Evolutionary conservation across 2,888 invertebrate genomes (phyloP).

Genomic region (Pardosa pseudoannulata): DNA sequence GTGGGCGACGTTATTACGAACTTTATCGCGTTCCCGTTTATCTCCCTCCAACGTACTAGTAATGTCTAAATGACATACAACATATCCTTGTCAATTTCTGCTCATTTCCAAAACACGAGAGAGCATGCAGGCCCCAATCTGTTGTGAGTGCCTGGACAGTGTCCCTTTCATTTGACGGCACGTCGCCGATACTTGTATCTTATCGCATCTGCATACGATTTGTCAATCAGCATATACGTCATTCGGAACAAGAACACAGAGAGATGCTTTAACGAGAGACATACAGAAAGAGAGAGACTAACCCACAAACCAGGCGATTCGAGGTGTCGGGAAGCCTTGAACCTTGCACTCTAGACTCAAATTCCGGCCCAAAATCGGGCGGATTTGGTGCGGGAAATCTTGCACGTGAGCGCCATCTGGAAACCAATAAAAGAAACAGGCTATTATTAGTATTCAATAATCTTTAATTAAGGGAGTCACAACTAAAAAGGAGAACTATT

Average conservation of each 20-base stretch:
- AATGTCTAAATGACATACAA: too few relatives aligned
- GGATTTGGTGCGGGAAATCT: constrained; percentile 81
- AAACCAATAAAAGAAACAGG: constrained; percentile 30
- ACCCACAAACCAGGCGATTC: constrained; percentile 84
- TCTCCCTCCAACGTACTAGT: too few relatives aligned
- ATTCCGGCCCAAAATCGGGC: constrained; percentile 90
- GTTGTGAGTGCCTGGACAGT: background rate
- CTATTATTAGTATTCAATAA: too few relatives aligned
- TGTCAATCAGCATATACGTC: background rate
- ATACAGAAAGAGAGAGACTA: constrained; percentile 73
- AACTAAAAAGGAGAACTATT: too few relatives aligned
- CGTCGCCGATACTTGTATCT: constrained; percentile 9
- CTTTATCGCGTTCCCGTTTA: too few relatives aligned
- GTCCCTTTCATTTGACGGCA: background rate
- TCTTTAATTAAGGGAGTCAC: too few relatives aligned
- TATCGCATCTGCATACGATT: background rate
- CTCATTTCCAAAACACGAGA: too few relatives aligned
- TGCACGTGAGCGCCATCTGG: constrained; percentile 52
- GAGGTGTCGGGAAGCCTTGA: constrained; percentile 83
- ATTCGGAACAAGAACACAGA: background rate
- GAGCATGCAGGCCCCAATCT: too few relatives aligned
- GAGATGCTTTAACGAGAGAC: background rate
- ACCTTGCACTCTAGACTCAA: constrained; percentile 85
- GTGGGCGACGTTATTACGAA: too few relatives aligned
- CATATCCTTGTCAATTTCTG: too few relatives aligned